Evolutionary conservation across 30 jellyfish, hydroid and myxozoan genomes (phyloP).

Genomic region (Cassiopea xamachana): DNA sequence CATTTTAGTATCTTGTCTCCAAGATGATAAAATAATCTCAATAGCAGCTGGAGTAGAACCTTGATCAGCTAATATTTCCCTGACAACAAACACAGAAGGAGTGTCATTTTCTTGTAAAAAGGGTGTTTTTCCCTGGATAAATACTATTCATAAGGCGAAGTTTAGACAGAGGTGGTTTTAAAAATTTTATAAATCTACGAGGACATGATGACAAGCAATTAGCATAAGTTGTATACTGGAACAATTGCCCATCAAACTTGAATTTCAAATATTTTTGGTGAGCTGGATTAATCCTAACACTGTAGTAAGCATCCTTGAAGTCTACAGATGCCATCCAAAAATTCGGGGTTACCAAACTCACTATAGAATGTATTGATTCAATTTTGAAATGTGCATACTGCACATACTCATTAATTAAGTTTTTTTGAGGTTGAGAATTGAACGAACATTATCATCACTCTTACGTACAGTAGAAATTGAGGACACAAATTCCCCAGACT

Average conservation of each 20-base stretch:
- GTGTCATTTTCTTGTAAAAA: too few relatives aligned
- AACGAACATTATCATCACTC: constrained; percentile 35
- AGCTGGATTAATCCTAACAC: constrained; percentile 15
- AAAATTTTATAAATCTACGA: constrained; percentile 28
- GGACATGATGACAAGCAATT: constrained; percentile 46
- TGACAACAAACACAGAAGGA: too few relatives aligned
- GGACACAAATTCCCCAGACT: constrained; percentile 12
- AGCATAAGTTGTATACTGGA: constrained; percentile 17
- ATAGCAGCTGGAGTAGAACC: too few relatives aligned
- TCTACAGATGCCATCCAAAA: constrained; percentile 35
- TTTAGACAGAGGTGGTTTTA: constrained; percentile 44
- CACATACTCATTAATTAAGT: neutral
- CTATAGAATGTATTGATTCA: constrained; percentile 18
- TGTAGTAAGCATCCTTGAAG: constrained; percentile 18
- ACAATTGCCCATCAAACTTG: neutral
- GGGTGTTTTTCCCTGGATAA: too few relatives aligned
- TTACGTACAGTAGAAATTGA: constrained; percentile 39
- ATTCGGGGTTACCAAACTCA: constrained; percentile 1
- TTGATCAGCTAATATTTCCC: too few relatives aligned
- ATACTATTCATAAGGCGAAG: constrained; percentile 31
- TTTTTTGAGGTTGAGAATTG: constrained; percentile 24
- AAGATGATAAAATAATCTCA: too few relatives aligned
- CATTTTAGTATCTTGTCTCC: too few relatives aligned
- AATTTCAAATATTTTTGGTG: constrained; percentile 12
- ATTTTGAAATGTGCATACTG: constrained; percentile 45